Percentiles rank a stretch among this genome's conserved stretches.
Conservation (phyloP, 2,113 vertebrate genomes). For the Chrysochloris asiatica region DNA sequence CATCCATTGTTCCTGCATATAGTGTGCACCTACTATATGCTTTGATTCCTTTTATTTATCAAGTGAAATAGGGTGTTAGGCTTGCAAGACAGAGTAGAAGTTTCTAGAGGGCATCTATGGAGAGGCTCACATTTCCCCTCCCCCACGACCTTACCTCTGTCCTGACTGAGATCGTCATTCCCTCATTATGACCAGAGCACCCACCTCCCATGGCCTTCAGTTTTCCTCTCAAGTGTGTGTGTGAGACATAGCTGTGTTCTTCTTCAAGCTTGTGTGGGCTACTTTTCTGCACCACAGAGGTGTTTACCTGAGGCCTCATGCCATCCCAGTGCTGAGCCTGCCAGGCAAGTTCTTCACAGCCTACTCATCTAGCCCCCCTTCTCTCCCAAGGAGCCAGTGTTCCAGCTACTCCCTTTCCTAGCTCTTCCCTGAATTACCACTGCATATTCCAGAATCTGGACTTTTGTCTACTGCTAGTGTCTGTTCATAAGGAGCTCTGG, state of each 20-base stretch:
- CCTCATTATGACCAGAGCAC: too few relatives aligned
- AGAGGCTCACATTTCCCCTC: background rate
- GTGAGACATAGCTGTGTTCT: background rate
- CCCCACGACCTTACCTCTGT: background rate
- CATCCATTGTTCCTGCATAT: background rate
- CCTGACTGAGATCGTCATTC: too few relatives aligned
- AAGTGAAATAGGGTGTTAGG: background rate
- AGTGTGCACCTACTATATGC: too few relatives aligned
- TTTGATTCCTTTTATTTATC: background rate
- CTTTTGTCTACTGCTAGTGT: background rate
- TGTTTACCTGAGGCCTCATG: background rate
- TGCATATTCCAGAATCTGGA: background rate
- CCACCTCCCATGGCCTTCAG: too few relatives aligned
- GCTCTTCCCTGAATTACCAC: rapidly evolving
- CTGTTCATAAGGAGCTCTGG: background rate
- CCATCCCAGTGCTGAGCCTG: rapidly evolving
- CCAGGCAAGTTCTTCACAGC: background rate
- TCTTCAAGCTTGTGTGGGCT: background rate
- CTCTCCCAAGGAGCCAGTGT: too few relatives aligned
- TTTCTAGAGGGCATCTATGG: background rate
- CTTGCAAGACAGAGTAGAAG: background rate
- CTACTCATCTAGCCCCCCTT: too few relatives aligned
- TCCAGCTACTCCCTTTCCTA: background rate
- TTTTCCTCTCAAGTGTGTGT: too few relatives aligned
- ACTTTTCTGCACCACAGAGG: background rate